Evolutionary conservation across 92 coral and sea anemone genomes (phyloP), one percentile per base, ranked within the genome.

Genomic region (Anthopleura xanthogrammica): DNA sequence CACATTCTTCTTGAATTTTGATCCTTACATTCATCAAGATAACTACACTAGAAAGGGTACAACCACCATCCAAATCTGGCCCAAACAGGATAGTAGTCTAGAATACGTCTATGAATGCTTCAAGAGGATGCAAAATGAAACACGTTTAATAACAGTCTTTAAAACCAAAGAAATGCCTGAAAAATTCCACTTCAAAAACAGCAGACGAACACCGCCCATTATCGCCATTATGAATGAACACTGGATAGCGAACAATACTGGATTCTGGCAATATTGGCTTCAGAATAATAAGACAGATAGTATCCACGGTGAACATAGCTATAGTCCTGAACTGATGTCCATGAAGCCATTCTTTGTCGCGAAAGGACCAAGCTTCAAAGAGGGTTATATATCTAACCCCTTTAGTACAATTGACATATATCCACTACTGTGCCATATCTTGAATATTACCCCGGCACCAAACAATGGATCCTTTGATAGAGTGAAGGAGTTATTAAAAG

Each of bases 301-400:
- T 0, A 74, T 85, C 1, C 79, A 72, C 19, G 95, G 98, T 1
- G 89, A 84, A 0, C 95, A 96, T 75, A 89, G 92, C 17, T 94
- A 88, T 73, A 85, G 60, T 22, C 93, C 87, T 12, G 82, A 85
- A 12, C 52, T 85, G 12, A 72, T 87, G 72, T 87, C 93, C 16
- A 94, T 96, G 99, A 81, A 90, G 72, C 98, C 99, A 1, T 92
- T 96, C 86, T 96, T 96, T 55, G 72, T 94, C 9, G 99, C 99
- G 5, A 86, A 86, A 60, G 99, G 99, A 11, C 99, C 99, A 12
- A 89, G 90, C 54, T 96, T 96, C 71, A 93, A 95, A 72, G 57
- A 92, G 72, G 91, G 95, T 39, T 84, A 81, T 82, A 41, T 78
- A 52, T 87, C 92, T 3, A 46, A 83, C 42, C 81, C 95, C 12